Percentiles rank a stretch among this genome's conserved stretches.
These are phyloP conservation scores for Gallinago undulata DNA, from an alignment of 2,113 vertebrate species.

Conservation along the genomic window DNA sequence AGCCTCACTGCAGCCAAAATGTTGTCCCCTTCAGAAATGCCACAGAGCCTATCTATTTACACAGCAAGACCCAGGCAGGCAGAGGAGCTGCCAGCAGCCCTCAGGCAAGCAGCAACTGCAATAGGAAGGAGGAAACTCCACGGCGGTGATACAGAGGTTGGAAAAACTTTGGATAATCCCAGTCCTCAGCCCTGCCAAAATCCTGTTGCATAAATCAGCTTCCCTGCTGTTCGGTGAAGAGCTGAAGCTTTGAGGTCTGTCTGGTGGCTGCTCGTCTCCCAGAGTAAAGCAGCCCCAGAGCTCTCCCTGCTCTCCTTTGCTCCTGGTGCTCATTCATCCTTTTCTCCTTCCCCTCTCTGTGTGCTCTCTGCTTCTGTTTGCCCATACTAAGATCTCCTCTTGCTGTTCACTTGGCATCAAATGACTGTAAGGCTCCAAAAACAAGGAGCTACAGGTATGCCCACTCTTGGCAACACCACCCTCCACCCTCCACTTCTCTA, in stretches of 20 bases:
- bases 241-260: background rate
- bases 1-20: background rate
- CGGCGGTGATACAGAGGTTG: background rate
- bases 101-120: background rate
- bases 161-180: background rate
- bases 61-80: background rate
- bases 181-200: background rate
- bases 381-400: background rate
- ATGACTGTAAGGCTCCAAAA: background rate
- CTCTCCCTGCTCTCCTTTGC: background rate
- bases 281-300: background rate
- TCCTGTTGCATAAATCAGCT: background rate
- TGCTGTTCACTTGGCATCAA: background rate
- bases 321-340: background rate
- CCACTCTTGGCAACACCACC: background rate
- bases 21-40: background rate
- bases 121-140: background rate
- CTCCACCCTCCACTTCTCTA: background rate
- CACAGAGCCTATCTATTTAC: constrained; percentile 14
- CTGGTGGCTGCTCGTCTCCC: background rate
- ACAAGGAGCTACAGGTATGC: background rate
- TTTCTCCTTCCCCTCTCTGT: background rate
- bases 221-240: background rate
- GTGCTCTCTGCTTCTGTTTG: background rate
- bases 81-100: background rate